phyloP scores from a whole-genome alignment of 2,113 vertebrate species.

The Cyanistes caeruleus region DNA sequence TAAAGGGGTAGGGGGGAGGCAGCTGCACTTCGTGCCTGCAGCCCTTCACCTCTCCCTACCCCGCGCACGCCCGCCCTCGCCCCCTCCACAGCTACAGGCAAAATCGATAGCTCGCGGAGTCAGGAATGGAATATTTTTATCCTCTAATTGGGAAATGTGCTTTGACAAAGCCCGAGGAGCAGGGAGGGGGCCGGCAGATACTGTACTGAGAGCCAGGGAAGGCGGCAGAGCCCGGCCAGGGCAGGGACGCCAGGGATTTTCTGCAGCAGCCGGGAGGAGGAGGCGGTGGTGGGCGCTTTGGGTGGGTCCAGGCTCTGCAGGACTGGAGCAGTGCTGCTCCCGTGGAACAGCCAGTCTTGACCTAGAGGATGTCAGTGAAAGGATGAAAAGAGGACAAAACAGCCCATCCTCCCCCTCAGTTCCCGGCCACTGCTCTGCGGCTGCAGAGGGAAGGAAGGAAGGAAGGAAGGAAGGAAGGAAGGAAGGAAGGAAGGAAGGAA shows the following conservation, averaged over 20 bases:
- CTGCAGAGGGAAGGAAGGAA: neutral
- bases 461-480: neutral
- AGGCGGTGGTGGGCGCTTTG: fast-evolving
- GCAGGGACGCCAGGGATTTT: neutral
- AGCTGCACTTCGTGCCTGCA: slow-evolving; percentile 53
- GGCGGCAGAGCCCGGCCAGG: neutral
- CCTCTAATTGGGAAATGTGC: slow-evolving; percentile 74
- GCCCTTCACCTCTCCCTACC: slow-evolving; percentile 66
- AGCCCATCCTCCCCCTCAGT: neutral
- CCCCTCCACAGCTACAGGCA: slow-evolving; percentile 70
- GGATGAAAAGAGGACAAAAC: neutral
- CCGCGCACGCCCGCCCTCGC: neutral
- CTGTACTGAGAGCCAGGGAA: neutral
- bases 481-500: too few relatives aligned
- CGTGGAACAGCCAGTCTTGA: fast-evolving
- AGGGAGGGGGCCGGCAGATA: slow-evolving; percentile 50
- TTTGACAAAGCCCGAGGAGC: slow-evolving; percentile 68
- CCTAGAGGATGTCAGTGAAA: neutral
- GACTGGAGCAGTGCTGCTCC: fast-evolving
- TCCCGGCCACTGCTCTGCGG: neutral
- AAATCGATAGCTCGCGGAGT: slow-evolving; percentile 70
- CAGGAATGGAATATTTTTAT: slow-evolving; percentile 73
- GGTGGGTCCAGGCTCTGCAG: neutral
- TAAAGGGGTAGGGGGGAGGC: slow-evolving; percentile 46
- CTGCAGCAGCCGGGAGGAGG: neutral